Percentiles rank a stretch among this genome's conserved stretches.
Evolutionary conservation across 2,888 invertebrate species (phyloP).

Genomic region (Netelia melanura): DNA sequence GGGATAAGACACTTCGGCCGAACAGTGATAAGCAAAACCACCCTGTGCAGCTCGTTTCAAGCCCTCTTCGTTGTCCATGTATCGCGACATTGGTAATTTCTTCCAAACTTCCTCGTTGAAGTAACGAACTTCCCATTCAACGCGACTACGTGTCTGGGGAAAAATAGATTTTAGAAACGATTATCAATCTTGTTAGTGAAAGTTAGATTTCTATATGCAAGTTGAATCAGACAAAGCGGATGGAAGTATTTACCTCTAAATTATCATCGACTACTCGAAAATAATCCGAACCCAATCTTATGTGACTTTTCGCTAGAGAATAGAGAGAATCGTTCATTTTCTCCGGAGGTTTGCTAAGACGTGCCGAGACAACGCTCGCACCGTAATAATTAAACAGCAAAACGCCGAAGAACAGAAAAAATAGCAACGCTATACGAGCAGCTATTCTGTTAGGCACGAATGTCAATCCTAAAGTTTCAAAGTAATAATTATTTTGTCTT

Average conservation of each 20-base stretch:
- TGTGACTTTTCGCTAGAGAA: conserved; percentile 74
- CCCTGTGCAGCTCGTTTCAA: conserved; percentile 76
- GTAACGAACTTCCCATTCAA: conserved; percentile 67
- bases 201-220: too few species aligned
- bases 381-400: conserved; percentile 81
- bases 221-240: neutral
- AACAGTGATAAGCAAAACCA: conserved; percentile 80
- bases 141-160: conserved; percentile 69
- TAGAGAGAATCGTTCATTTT: conserved; percentile 81
- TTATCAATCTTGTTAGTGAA: neutral
- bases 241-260: conserved; percentile 69
- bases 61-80: conserved; percentile 74
- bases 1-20: conserved; percentile 79
- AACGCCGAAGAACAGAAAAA: conserved; percentile 76
- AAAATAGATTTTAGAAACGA: neutral
- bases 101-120: conserved; percentile 78
- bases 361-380: conserved; percentile 79
- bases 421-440: conserved; percentile 77
- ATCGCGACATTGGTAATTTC: conserved; percentile 75
- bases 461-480: conserved; percentile 74
- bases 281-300: conserved; percentile 77
- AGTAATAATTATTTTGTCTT: conserved; percentile 41
- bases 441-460: conserved; percentile 74
- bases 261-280: conserved; percentile 75
- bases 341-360: conserved; percentile 78